phyloP scores from a whole-genome alignment of 2,113 vertebrate species.

The Ascaphus truei region DNA sequence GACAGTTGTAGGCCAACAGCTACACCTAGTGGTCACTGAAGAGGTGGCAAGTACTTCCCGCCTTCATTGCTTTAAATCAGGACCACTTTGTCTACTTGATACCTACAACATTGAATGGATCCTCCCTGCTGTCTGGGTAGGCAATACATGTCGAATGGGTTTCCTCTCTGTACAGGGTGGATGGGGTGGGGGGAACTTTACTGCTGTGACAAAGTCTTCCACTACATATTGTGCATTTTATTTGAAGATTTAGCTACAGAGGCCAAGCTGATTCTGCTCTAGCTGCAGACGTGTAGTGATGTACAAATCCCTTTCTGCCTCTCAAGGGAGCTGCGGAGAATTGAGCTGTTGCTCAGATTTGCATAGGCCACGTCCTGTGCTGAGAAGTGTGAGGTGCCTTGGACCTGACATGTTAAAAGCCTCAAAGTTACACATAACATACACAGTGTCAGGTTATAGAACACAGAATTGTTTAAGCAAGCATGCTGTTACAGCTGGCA shows the following conservation, averaged over 20 bases:
- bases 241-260: background rate
- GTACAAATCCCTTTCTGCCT: background rate
- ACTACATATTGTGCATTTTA: constrained; percentile 1
- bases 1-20: background rate
- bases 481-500: too few species aligned
- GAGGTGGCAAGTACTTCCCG: background rate
- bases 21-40: background rate
- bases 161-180: background rate
- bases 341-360: background rate
- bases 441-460: constrained; percentile 25
- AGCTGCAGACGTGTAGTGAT: background rate
- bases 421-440: constrained; percentile 23
- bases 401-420: constrained; percentile 35
- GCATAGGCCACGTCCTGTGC: background rate
- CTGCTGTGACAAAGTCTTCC: constrained; percentile 31
- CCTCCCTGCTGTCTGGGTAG: background rate
- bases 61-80: background rate
- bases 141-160: background rate
- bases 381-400: constrained; percentile 29
- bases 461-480: constrained; percentile 7
- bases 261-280: background rate
- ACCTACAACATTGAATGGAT: too few species aligned
- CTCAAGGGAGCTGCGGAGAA: background rate
- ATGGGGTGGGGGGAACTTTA: background rate
- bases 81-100: too few species aligned